Percentiles rank a stretch among this genome's conserved stretches.
Conservation (phyloP, 2,888 invertebrate genomes). For the Meghimatium bilineatum region DNA sequence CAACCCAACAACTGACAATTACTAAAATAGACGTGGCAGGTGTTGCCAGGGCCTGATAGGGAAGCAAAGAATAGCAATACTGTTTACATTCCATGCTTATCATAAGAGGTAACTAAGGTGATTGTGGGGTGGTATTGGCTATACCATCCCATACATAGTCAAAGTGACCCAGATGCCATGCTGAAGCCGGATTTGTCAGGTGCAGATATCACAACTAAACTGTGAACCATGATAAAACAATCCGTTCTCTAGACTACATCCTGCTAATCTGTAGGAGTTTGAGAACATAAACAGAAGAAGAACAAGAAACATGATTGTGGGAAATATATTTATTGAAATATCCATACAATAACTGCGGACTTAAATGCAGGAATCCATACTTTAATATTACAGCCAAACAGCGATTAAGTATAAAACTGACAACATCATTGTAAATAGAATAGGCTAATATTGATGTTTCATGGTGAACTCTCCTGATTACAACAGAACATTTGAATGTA, state of each 20-base stretch:
- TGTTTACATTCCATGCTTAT: no score
- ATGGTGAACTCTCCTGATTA: neutral
- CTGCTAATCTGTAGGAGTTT: no score
- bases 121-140: no score
- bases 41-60: neutral
- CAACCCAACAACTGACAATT: no score
- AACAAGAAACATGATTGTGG: neutral
- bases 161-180: no score
- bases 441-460: neutral
- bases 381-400: neutral
- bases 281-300: neutral
- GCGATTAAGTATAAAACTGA: neutral
- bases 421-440: neutral
- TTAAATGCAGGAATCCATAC: neutral
- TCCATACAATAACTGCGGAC: neutral
- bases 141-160: no score
- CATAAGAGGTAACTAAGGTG: no score
- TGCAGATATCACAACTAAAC: no score
- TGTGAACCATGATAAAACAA: no score
- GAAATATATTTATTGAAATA: neutral
- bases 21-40: neutral
- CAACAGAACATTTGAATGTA: neutral
- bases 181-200: no score
- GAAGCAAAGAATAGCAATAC: no score
- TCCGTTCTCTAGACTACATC: no score